Evolutionary conservation across 2,888 invertebrate species (phyloP).

Genomic region (Rhingia rostrata): DNA sequence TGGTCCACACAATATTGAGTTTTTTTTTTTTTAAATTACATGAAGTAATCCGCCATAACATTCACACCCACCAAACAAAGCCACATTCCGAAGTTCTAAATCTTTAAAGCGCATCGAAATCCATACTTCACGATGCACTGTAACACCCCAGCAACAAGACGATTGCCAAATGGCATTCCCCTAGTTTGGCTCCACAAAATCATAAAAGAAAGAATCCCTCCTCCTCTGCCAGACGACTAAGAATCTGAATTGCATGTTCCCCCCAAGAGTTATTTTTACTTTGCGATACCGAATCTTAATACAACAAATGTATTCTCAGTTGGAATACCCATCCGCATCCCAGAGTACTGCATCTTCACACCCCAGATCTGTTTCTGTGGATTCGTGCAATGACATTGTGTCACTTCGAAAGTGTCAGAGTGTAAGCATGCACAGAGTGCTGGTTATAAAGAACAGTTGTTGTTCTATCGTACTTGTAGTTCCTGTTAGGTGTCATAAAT

Average conservation of each 20-base stretch:
- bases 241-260: constrained; percentile 31
- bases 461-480: constrained; percentile 11
- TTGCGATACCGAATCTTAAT: constrained; percentile 55
- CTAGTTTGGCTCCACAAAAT: neutral
- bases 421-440: constrained; percentile 47
- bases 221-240: constrained; percentile 18
- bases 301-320: constrained; percentile 15
- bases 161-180: constrained; percentile 40
- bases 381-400: constrained; percentile 67
- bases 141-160: constrained; percentile 33
- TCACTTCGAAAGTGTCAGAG: constrained; percentile 60
- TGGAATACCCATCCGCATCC: neutral
- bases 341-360: constrained; percentile 25
- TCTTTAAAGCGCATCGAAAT: constrained; percentile 15
- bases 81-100: neutral
- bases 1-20: too few species aligned
- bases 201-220: neutral
- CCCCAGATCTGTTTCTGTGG: constrained; percentile 25
- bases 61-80: neutral
- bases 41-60: neutral
- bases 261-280: constrained; percentile 53
- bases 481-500: constrained; percentile 49
- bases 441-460: constrained; percentile 10
- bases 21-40: too few species aligned
- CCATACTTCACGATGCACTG: constrained; percentile 21